Evolutionary conservation across 2,113 vertebrate species (phyloP), one percentile per base, ranked within the genome.

Genomic region (Orcinus orca): DNA sequence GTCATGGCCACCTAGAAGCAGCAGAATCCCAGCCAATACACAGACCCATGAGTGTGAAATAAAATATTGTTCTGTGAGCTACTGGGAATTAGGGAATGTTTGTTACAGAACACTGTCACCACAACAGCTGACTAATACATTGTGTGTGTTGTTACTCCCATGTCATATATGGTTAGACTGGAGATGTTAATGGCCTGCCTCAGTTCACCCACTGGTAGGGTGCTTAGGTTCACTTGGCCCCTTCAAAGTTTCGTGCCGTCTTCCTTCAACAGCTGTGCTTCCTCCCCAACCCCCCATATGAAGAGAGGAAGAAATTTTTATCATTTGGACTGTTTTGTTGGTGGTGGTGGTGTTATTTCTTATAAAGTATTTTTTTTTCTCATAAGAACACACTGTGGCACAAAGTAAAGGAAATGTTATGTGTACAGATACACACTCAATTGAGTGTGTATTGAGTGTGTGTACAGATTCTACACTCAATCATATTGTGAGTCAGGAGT

Each of bases 361-460:
- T 71, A 13, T n/a, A 65, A 68, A 21, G 6, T 79, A 67, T 41
- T 36, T 62, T 70, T n/a, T 77, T 92, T 80, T 55, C 12, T 87
- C 21, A 21, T 20, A 60, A 86, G 12, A 53, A 14, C 44, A 79
- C 15, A 91, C 25, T 9, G 1, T 60, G 55, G 17, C 53, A 70
- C 29, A 53, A 88, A 87, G 23, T 41, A 17, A 91, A 95, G n/a
- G 67, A 87, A 86, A 79, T 76, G 20, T 65, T 88, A 53, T 44
- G 7, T 50, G 6, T 55, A 31, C 20, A 53, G 26, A 50, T 50
- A 50, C 47, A 47, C 47, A 50, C 12, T 50, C 12, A 50, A 13
- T 50, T 50, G 47, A 50, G 47, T 50, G 47, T 50, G 47, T 50
- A 50, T 13, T 50, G 12, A 50, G 47, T 13, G 47, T 50, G 47